Base-by-base conservation (phyloP, 1,140 invertebrate species). In the Planococcus citri region DNA sequence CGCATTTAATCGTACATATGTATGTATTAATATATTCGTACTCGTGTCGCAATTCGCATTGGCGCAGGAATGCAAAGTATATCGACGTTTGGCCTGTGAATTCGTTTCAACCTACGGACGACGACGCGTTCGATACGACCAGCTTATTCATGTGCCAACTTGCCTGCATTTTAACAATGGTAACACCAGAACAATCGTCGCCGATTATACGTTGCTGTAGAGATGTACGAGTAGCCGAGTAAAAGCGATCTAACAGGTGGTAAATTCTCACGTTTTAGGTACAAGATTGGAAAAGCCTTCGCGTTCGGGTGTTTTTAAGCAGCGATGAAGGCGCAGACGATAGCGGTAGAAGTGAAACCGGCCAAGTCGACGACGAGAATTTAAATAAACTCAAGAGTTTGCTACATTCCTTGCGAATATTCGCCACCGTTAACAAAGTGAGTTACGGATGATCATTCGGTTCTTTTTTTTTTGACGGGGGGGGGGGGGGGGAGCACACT, bases 41-140 rank as follows among this genome's bases (percentile, higher is more conserved):
- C 14, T 37, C 33, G 14, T 37, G 33, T 37, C 6, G 14, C 33
- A 8, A 37, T 37, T 37, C 33, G n/a, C n/a, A n/a, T n/a, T n/a
- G n/a, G n/a, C n/a, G n/a, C n/a, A n/a, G 41, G 41, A 51, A 17
- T 17, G 3, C n/a, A 51, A 85, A 86, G 73, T 95, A 88, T 78
- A 95, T 99, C 70, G 97, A 99, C 80, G 94, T 98, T 14, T 99
- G 96, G 96, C 92, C 96, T 10, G 86, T 95, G 0, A 94, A 97
- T 76, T 87, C 94, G 72, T 86, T 94, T 72, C 82, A 86, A 74
- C 90, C 91, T 6, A 84, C 83, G 0, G 83, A 86, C 73, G 84
- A 87, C 70, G 87, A 91, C 76, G 83, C 86, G 2, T 93, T 93
- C 78, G 90, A 92, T 70, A 89, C 88, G 74, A 93, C 88, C 51